Evolutionary conservation across 2,888 invertebrate genomes (phyloP).

Genomic region (Papilio demoleus): DNA sequence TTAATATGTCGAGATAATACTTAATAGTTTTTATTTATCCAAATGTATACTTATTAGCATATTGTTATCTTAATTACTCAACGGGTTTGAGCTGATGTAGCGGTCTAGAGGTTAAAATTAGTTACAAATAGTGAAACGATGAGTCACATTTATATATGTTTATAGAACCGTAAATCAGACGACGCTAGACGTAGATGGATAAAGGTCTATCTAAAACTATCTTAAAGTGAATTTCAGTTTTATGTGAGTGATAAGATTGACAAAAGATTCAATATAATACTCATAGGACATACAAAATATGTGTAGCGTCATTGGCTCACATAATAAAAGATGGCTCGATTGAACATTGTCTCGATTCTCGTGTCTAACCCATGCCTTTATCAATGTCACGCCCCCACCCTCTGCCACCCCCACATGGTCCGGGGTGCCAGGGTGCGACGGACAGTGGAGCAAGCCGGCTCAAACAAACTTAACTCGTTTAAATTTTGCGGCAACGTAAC

Average conservation of each 20-base stretch:
- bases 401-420: constrained; percentile 41
- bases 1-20: background rate
- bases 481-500: constrained; percentile 77
- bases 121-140: background rate
- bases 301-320: constrained; percentile 48
- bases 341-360: constrained; percentile 39
- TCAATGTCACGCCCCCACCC: constrained; percentile 57
- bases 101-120: constrained; percentile 10
- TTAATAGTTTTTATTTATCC: background rate
- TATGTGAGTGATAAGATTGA: background rate
- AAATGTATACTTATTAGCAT: background rate
- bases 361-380: constrained; percentile 65
- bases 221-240: background rate
- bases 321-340: constrained; percentile 54
- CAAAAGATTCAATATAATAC: background rate
- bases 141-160: background rate
- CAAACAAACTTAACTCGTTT: constrained; percentile 82
- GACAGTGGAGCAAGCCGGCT: constrained; percentile 76
- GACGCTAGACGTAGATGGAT: too few relatives aligned
- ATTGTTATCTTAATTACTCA: background rate
- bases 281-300: constrained; percentile 4
- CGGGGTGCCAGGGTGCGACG: constrained; percentile 56
- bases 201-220: too few relatives aligned
- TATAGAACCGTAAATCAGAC: too few relatives aligned
- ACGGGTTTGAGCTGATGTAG: background rate